phyloP scores from a whole-genome alignment of 92 coral and sea anemone species.

The Bergia puertoricense region DNA sequence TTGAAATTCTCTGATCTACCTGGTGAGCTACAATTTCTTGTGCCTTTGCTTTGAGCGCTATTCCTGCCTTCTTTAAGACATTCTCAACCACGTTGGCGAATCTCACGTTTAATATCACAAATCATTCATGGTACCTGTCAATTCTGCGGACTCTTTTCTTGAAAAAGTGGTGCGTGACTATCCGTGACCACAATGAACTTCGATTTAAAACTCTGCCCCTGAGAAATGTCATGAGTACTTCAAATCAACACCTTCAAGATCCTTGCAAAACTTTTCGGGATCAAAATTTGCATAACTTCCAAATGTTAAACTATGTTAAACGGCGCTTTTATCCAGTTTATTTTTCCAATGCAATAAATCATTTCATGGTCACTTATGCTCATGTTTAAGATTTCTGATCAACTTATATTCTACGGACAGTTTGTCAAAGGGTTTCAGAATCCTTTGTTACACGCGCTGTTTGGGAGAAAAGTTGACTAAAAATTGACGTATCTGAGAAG shows the following conservation, averaged over 20 bases:
- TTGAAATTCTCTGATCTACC: too few species aligned
- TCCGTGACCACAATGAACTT: neutral
- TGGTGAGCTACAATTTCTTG: too few species aligned
- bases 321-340: constrained; percentile 19
- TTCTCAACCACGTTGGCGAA: too few species aligned
- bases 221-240: constrained; percentile 13
- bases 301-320: neutral
- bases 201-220: constrained; percentile 37
- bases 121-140: neutral
- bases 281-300: constrained; percentile 23
- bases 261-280: neutral
- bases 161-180: neutral
- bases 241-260: constrained; percentile 16
- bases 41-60: too few species aligned
- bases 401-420: constrained; percentile 31
- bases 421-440: constrained; percentile 13
- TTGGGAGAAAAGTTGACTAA: neutral
- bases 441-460: neutral
- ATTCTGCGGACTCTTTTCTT: neutral
- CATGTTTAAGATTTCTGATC: constrained; percentile 27
- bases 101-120: too few species aligned
- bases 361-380: constrained; percentile 39
- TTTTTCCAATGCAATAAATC: constrained; percentile 39
- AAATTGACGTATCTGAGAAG: neutral
- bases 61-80: too few species aligned